Conservation (phyloP, 2,113 vertebrate genomes). For the Cercocebus atys region DNA sequence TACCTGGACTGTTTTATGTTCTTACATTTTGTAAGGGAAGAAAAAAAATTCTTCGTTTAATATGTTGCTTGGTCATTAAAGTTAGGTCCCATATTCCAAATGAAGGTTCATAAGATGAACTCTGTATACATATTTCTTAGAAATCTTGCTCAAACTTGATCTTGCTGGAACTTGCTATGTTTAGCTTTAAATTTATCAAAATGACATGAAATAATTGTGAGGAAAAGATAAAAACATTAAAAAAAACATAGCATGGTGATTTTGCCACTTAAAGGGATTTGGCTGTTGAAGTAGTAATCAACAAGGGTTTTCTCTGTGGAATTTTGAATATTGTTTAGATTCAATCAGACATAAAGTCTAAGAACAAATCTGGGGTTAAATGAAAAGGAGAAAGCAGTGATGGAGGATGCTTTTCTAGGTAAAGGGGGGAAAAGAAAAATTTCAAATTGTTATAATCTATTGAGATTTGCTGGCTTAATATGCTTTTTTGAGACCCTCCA, state of each 20-base stretch:
- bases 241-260: background rate
- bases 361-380: background rate
- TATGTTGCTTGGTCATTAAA: background rate
- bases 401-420: background rate
- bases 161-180: background rate
- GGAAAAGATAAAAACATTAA: background rate
- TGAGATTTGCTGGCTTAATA: background rate
- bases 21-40: background rate
- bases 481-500: background rate
- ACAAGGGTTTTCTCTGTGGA: background rate
- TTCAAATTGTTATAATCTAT: background rate
- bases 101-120: background rate
- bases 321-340: background rate
- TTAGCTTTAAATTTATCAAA: constrained; percentile 31
- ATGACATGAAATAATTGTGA: background rate
- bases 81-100: background rate
- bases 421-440: background rate
- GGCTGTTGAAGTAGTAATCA: background rate
- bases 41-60: background rate
- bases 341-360: background rate
- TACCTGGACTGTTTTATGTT: background rate
- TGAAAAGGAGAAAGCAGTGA: background rate
- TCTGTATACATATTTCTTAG: background rate
- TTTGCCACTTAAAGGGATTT: background rate
- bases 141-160: background rate